Evolutionary conservation across 2,888 invertebrate species (phyloP).

Genomic region (Xylocampa areola): DNA sequence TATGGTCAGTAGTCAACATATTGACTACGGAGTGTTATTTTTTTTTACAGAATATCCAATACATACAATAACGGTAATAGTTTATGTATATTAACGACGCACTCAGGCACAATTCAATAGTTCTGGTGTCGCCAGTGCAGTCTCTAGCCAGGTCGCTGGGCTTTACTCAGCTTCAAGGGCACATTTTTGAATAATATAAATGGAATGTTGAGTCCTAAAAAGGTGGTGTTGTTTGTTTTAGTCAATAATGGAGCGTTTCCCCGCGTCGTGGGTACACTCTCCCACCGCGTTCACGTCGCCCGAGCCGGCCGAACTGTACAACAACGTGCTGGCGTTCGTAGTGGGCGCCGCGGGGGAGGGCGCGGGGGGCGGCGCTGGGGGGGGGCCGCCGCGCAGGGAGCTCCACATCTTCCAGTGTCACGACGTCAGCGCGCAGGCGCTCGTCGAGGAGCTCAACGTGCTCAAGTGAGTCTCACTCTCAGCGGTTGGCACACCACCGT

Average conservation of each 20-base stretch:
- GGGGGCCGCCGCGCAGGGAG: constrained; percentile 91
- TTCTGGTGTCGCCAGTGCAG: too few species aligned
- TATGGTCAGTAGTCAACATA: too few species aligned
- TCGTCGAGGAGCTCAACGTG: constrained; percentile 94
- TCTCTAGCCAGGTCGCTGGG: too few species aligned
- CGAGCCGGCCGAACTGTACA: constrained; percentile 99
- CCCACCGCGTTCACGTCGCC: constrained; percentile 99
- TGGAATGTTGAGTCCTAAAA: neutral
- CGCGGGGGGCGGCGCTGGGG: constrained; percentile 35
- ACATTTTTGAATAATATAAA: too few species aligned
- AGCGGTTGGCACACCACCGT: too few species aligned
- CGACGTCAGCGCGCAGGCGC: constrained; percentile 93
- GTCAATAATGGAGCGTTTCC: constrained; percentile 99
- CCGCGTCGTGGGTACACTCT: constrained; percentile 96
- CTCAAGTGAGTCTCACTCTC: constrained; percentile 88
- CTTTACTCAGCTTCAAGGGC: too few species aligned
- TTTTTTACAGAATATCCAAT: too few species aligned
- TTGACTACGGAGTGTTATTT: neutral
- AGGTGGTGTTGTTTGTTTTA: constrained; percentile 73
- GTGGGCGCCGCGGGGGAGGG: constrained; percentile 91
- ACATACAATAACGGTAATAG: too few species aligned
- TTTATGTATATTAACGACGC: too few species aligned
- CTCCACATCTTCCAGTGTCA: constrained; percentile 99
- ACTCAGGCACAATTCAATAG: too few species aligned
- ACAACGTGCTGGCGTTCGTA: constrained; percentile 99